Percentiles rank a stretch among this genome's conserved stretches.
Evolutionary conservation across 2,888 invertebrate genomes (phyloP).

Genomic region (Cybosia mesomella): DNA sequence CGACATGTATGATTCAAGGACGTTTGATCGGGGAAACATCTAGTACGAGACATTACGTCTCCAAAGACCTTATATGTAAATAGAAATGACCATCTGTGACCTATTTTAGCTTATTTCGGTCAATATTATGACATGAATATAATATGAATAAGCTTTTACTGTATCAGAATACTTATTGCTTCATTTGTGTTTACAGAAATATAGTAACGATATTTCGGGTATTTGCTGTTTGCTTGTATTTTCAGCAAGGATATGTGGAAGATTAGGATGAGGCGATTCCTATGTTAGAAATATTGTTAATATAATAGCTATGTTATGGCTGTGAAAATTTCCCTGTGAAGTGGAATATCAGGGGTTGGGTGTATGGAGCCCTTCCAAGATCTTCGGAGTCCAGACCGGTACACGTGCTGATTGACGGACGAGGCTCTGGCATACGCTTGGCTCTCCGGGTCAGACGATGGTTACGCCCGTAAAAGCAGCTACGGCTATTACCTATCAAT

Average conservation of each 20-base stretch:
- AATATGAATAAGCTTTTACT: not conserved
- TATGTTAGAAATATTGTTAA: no score
- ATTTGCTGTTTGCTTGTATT: conserved; percentile 2
- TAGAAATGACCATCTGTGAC: conserved; percentile 1
- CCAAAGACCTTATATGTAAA: not conserved
- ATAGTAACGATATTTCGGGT: not conserved
- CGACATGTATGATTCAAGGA: not conserved
- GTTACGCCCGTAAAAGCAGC: no score
- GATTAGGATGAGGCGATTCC: no score
- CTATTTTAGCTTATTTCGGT: not conserved
- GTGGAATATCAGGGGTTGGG: no score
- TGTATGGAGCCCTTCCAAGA: no score
- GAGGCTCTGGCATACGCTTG: no score
- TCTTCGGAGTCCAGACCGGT: no score
- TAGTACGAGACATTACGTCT: not conserved
- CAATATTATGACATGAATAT: not conserved
- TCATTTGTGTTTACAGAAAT: conserved; percentile 2
- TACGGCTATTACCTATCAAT: no score
- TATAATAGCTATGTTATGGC: no score
- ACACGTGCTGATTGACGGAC: no score
- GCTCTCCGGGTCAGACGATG: no score
- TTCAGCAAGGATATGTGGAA: not conserved
- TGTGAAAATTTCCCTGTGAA: no score
- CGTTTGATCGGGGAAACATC: not conserved
- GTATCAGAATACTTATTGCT: not conserved